Percentiles rank a stretch among this genome's conserved stretches.
phyloP scores from a whole-genome alignment of 2,888 invertebrate species.

The Calliopum simillimum region DNA sequence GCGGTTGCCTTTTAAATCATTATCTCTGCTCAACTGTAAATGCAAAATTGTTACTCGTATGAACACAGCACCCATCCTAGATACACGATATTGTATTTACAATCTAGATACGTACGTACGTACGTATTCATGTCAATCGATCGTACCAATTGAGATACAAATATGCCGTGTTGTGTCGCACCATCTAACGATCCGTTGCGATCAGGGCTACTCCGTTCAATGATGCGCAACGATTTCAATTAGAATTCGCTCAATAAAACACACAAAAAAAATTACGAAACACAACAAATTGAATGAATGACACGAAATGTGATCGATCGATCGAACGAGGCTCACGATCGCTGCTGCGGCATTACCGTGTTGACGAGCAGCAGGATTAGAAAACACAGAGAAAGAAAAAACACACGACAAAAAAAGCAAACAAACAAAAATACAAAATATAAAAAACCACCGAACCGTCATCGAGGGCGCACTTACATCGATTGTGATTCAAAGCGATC shows the following conservation, averaged over 20 bases:
- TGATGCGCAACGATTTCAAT: conserved; percentile 49
- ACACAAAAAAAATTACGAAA: conserved; percentile 23
- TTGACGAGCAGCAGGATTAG: too few relatives aligned
- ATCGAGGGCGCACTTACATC: conserved; percentile 48
- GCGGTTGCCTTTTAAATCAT: background rate
- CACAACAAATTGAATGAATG: conserved; percentile 4
- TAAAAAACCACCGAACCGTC: conserved; percentile 18
- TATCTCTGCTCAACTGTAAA: conserved; percentile 27
- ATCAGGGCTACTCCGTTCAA: conserved; percentile 36
- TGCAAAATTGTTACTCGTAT: background rate
- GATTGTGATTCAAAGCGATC: conserved; percentile 51
- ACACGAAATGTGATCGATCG: background rate
- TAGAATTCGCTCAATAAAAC: conserved; percentile 31
- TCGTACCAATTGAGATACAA: background rate
- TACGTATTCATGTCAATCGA: too few relatives aligned
- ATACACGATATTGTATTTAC: too few relatives aligned
- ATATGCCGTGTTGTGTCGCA: background rate
- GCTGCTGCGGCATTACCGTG: too few relatives aligned
- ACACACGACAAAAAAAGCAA: background rate
- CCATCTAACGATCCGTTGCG: background rate
- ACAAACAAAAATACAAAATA: conserved; percentile 4
- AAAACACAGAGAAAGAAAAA: background rate
- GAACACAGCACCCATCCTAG: too few relatives aligned
- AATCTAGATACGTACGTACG: too few relatives aligned
- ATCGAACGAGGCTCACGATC: too few relatives aligned